Percentiles rank a stretch among this genome's conserved stretches.
These are phyloP conservation scores for Catagonus wagneri DNA, from an alignment of 2,113 vertebrate genomes.

Conservation along the genomic window DNA sequence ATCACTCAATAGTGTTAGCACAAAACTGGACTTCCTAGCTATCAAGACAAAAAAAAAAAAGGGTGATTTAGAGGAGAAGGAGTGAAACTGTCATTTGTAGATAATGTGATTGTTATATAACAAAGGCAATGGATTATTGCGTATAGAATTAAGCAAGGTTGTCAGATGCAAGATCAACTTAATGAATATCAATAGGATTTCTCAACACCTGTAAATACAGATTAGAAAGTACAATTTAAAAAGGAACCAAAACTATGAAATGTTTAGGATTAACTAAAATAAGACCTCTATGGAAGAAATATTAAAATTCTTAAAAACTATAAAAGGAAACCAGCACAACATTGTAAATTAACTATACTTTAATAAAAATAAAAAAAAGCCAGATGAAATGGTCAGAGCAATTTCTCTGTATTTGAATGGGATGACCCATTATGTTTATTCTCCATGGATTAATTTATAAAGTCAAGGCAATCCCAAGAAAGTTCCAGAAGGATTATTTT, in stretches of 20 bases:
- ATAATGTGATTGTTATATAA: background rate
- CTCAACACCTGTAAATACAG: background rate
- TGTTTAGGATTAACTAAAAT: background rate
- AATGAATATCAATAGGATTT: background rate
- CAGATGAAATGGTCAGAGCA: background rate
- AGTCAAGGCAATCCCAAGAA: background rate
- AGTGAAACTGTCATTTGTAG: background rate
- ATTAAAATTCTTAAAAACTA: background rate
- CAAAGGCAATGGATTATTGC: background rate
- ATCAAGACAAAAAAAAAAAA: background rate
- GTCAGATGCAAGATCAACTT: background rate
- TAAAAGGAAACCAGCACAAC: background rate
- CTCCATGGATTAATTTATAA: background rate
- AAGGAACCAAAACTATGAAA: background rate
- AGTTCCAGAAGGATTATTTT: conserved; percentile 4
- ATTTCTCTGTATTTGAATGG: background rate
- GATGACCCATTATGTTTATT: background rate
- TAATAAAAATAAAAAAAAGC: background rate
- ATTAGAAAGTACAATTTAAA: background rate
- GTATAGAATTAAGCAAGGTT: background rate
- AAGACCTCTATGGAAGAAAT: background rate
- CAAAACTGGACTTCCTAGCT: background rate
- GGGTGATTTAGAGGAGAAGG: background rate
- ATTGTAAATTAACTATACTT: too few species aligned
- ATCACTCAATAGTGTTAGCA: background rate